Base-by-base conservation (phyloP, 2,888 invertebrate species). In the Tachina grossa region DNA sequence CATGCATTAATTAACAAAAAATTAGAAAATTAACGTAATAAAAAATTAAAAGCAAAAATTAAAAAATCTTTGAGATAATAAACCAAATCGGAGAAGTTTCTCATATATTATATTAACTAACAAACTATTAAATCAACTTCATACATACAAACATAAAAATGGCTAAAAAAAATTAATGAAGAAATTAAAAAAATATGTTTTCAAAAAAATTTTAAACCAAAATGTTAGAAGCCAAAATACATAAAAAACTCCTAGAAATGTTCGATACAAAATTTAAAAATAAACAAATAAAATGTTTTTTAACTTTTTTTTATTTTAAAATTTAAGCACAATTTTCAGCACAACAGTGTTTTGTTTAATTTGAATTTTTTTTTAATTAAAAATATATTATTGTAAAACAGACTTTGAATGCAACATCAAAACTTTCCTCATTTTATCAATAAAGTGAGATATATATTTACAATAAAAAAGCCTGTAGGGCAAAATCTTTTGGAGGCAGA, bases 1-100 rank as follows among this genome's bases (percentile, higher is more conserved):
- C 59, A 74, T 91, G 65, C 84, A 85, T 82, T 83, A 72, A 84
- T 84, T 80, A 31, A 75, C 82, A 88, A 88, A 47, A 22, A 81
- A 85, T 74, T 77, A 79, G 86, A 85, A 84, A 86, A 84, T 78
- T 76, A 77, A 79, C 66, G 59, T 84, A 80, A 87, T 72, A 68
- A 57, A 71, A 69, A 66, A 65, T 68, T 41, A 39, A 72, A 59
- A 63, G 6, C 22, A 45, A 71, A 85, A 74, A 63, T 68, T 47
- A 84, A 72, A 31, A 31, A 31, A 31, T 61, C 39, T 47, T 68
- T 59, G 22, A 77, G 13, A 45, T 71, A 69, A 78, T 43, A 74
- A 65, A 43, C n/a, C 53, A 85, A 84, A 75, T 45, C 51, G 31
- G 75, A 31, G 31, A 75, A 84, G 69, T 79, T 75, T 79, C 69